Percentiles rank a stretch among this genome's conserved stretches.
Conservation (phyloP, 1,140 invertebrate genomes). For the Adelges cooleyi region DNA sequence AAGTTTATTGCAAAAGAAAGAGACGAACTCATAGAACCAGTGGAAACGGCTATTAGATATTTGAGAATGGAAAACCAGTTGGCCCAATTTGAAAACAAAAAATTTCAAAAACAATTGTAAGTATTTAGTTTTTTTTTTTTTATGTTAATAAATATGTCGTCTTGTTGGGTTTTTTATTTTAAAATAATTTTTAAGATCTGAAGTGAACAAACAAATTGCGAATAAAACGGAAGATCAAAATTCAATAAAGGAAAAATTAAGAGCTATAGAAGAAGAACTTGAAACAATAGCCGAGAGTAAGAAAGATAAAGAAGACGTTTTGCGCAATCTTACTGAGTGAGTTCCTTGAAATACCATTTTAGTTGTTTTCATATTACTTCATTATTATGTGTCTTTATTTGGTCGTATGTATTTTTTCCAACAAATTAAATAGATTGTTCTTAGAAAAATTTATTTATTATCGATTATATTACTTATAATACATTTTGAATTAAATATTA, state of each 20-base stretch:
- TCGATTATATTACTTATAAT: too few species aligned
- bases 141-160: background rate
- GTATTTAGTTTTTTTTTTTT: background rate
- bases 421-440: too few species aligned
- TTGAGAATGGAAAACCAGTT: constrained; percentile 68
- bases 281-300: background rate
- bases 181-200: background rate
- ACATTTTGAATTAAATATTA: background rate
- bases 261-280: background rate
- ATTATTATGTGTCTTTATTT: too few species aligned
- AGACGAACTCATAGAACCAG: constrained; percentile 69
- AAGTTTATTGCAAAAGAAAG: constrained; percentile 85
- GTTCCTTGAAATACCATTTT: background rate
- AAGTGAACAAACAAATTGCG: background rate
- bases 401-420: too few species aligned
- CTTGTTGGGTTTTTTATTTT: too few species aligned
- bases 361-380: too few species aligned
- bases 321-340: background rate
- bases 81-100: constrained; percentile 52
- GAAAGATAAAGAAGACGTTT: background rate
- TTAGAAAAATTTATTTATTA: too few species aligned
- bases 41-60: constrained; percentile 73
- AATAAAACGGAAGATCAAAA: background rate
- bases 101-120: constrained; percentile 58
- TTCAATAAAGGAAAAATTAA: background rate